Conservation (phyloP, 30 jellyfish, hydroid and myxozoan genomes). For the Clytia hemisphaerica region DNA sequence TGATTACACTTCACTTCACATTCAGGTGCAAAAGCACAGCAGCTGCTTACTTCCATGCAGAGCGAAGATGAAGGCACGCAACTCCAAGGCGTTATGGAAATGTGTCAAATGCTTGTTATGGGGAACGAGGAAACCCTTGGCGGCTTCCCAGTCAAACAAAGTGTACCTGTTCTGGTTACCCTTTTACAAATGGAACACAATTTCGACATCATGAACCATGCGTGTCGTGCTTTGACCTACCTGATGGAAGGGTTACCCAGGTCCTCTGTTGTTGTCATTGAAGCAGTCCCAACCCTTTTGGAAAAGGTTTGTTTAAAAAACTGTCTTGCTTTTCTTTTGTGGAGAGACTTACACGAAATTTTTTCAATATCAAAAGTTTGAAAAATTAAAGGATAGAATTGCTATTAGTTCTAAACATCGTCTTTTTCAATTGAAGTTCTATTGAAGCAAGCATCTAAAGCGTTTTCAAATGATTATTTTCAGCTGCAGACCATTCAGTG, state of each 20-base stretch:
- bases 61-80: constrained; percentile 94
- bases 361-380: too few species aligned
- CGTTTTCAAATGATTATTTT: background rate
- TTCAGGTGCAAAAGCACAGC: constrained; percentile 94
- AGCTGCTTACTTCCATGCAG: constrained; percentile 85
- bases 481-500: constrained; percentile 91
- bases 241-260: constrained; percentile 98
- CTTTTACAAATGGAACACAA: constrained; percentile 88
- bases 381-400: too few species aligned
- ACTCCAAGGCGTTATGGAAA: constrained; percentile 94
- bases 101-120: constrained; percentile 98
- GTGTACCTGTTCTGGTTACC: constrained; percentile 93
- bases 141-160: constrained; percentile 97
- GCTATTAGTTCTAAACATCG: too few species aligned
- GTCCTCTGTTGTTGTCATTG: constrained; percentile 94
- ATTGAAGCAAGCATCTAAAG: too few species aligned
- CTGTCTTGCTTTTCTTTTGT: background rate
- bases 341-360: too few species aligned
- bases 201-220: constrained; percentile 90
- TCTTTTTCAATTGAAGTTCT: too few species aligned
- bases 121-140: constrained; percentile 98
- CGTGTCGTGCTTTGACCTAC: constrained; percentile 94
- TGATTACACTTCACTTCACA: background rate
- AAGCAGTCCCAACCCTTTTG: constrained; percentile 82
- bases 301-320: constrained; percentile 76